phyloP scores from a whole-genome alignment of 2,888 invertebrate species.

The Drosophila pseudotakahashii region DNA sequence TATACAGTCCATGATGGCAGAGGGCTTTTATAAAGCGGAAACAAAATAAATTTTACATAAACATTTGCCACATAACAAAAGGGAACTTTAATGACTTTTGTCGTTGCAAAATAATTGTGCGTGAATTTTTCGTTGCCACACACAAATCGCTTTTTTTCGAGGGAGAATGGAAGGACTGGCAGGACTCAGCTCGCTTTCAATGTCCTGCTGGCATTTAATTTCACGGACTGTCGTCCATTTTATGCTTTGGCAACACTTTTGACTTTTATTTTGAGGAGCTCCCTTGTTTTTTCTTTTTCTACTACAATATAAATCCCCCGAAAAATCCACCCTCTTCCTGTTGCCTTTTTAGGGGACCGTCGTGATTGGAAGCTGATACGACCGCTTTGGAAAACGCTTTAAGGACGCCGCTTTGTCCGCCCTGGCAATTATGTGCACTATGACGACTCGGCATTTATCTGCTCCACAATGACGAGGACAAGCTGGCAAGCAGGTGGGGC shows the following conservation, averaged over 20 bases:
- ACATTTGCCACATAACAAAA: constrained; percentile 57
- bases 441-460: constrained; percentile 59
- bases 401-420: constrained; percentile 46
- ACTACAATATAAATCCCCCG: not conserved
- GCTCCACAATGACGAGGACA: constrained; percentile 46
- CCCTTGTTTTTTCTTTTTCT: not conserved
- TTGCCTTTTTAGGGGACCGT: constrained; percentile 12
- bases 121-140: constrained; percentile 61
- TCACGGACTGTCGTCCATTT: constrained; percentile 78
- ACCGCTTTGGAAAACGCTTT: constrained; percentile 47
- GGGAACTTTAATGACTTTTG: constrained; percentile 74
- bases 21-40: constrained; percentile 53
- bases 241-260: constrained; percentile 77
- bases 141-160: constrained; percentile 24
- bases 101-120: constrained; percentile 77
- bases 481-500: constrained; percentile 7
- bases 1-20: constrained; percentile 4
- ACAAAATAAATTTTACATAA: constrained; percentile 67
- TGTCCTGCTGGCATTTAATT: constrained; percentile 78
- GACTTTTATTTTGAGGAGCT: constrained; percentile 63
- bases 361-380: constrained; percentile 49
- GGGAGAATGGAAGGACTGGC: constrained; percentile 11
- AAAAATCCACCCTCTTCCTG: constrained; percentile 5
- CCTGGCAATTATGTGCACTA: constrained; percentile 60
- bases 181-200: constrained; percentile 59